Evolutionary conservation across 2,797 vertebrate species (phyloP), one percentile per base, ranked within the genome.

Genomic region (Myotis daubentonii): DNA sequence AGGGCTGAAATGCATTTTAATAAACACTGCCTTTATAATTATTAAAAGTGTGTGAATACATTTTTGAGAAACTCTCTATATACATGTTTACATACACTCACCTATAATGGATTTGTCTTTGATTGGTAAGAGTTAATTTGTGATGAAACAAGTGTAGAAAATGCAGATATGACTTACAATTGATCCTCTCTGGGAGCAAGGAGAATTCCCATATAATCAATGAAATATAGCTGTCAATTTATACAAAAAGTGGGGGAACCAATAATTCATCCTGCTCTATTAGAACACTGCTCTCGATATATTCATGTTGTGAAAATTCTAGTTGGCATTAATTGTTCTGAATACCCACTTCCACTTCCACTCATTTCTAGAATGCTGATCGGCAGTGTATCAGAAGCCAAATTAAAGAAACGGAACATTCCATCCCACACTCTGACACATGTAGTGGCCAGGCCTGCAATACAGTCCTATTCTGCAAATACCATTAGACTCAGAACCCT

Each of bases 401-500:
- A 89, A 66, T 71, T 76, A 76, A 79, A 84, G 53, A 91, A 92
- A 70, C 3, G 12, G 81, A 88, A 65, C 25, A 65, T 36, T 78
- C 22, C 3, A 1, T 70, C 17, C 36, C 57, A 44, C 7, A 66
- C 15, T 68, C 22, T 62, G 89, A 72, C 33, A 36, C 17, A 44
- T 2, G 30, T 16, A 68, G 33, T 23, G 72, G 55, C 47, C 62
- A 75, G 55, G 44, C 38, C 68, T 66, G 9, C 22, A 71, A 47
- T 19, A 71, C 62, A 79, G 38, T 44, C 53, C 55, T 68, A 65
- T 65, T 89, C 84, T 92, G 89, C 9, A 4, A 36, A 41, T 33
- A 53, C 47, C 70, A 84, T 66, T 62, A 76, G 66, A 74, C 33
- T 47, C 90, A 93, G 81, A 90, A 66, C 55, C 84, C 88, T 92